Evolutionary conservation across 2,888 invertebrate genomes (phyloP).

Genomic region (Pegoplata infirma): DNA sequence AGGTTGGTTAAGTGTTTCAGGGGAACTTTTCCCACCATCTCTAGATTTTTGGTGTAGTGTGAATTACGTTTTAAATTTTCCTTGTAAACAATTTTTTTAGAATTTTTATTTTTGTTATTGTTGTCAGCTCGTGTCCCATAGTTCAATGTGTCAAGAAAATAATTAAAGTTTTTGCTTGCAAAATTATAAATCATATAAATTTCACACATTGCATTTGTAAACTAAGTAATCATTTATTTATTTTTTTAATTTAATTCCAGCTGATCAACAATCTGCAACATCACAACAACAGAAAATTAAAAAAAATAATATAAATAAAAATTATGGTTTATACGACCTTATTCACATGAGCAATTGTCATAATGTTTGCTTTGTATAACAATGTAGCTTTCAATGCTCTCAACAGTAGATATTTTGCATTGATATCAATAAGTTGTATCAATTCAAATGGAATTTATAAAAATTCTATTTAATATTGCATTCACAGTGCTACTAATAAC

Average conservation of each 20-base stretch:
- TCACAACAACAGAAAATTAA: neutral
- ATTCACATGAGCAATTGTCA: conserved; percentile 50
- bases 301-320: neutral
- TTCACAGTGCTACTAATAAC: conserved; percentile 47
- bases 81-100: too few relatives aligned
- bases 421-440: conserved; percentile 60
- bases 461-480: conserved; percentile 61
- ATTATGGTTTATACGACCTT: conserved; percentile 44
- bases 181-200: too few relatives aligned
- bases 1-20: too few relatives aligned
- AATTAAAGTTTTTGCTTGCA: too few relatives aligned
- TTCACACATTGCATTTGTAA: too few relatives aligned
- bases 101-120: too few relatives aligned
- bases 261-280: neutral
- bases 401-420: conserved; percentile 61
- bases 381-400: conserved; percentile 60
- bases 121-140: too few relatives aligned
- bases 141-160: too few relatives aligned
- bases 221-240: neutral
- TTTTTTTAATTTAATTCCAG: neutral
- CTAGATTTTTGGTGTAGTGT: too few relatives aligned
- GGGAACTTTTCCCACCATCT: too few relatives aligned
- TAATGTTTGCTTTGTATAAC: conserved; percentile 60
- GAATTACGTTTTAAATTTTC: too few relatives aligned
- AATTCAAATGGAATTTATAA: conserved; percentile 60